Evolutionary conservation across 2,113 vertebrate genomes (phyloP).

Genomic region (Rana temporaria): DNA sequence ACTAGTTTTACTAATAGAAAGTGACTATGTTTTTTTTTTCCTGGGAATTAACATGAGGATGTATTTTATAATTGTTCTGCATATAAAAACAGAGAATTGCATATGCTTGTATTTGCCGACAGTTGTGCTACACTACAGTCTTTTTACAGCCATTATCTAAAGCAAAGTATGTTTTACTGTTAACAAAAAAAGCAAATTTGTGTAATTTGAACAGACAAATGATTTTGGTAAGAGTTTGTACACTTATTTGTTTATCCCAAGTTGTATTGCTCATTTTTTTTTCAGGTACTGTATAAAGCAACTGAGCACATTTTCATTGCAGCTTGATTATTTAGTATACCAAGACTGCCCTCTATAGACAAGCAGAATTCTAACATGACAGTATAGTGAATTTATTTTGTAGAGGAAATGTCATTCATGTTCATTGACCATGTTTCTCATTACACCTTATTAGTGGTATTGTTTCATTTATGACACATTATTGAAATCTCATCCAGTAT

Average conservation of each 20-base stretch:
- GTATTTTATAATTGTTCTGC: conserved; percentile 41
- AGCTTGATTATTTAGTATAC: conserved; percentile 53
- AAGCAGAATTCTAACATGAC: conserved; percentile 37
- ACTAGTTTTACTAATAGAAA: conserved; percentile 46
- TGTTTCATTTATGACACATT: no score
- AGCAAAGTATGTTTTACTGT: conserved; percentile 17
- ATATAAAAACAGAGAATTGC: conserved; percentile 22
- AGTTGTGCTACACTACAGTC: conserved; percentile 17
- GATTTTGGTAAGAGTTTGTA: conserved; percentile 31
- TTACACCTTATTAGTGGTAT: no score
- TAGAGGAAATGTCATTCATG: no score
- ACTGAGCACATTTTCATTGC: background rate
- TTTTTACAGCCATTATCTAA: conserved; percentile 23
- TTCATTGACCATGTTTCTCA: no score
- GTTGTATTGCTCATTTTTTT: conserved; percentile 35
- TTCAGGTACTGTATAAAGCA: conserved; percentile 50
- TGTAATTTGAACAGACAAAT: conserved; percentile 40
- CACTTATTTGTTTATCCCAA: conserved; percentile 36
- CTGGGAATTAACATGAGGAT: conserved; percentile 35
- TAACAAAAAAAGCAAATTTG: conserved; percentile 38
- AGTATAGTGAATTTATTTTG: no score
- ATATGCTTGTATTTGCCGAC: conserved; percentile 24
- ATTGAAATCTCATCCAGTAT: no score
- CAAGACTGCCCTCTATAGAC: conserved; percentile 73
- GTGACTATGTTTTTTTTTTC: conserved; percentile 34